Base-by-base conservation (phyloP, 1,140 invertebrate species). In the Chelonus insularis region DNA sequence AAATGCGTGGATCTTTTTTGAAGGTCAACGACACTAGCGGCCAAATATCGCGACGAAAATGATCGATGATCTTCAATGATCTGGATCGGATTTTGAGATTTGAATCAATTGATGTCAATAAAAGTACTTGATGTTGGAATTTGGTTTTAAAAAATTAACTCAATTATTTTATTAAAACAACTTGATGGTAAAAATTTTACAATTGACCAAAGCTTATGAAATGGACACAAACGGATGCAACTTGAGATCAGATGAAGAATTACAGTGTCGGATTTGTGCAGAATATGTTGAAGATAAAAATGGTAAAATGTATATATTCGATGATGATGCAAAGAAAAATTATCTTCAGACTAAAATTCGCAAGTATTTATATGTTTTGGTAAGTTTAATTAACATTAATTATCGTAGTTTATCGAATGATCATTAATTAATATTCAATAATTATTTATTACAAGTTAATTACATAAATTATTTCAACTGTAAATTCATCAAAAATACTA, bases 281-380 rank as follows among this genome's bases (percentile, higher is more conserved):
- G 68, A 61, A 60, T 76, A 81, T 64, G 62, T 79, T 64, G 36
- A 12, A 8, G 72, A 59, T 36, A 64, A 52, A 21, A 67, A 75
- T 57, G 70, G 75, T 56, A 78, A 74, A 52, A 73, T 84, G 58
- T 69, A 80, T 66, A 81, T 85, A 64, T 86, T 85, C 65, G 74
- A 77, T 48, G 82, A 84, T 45, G 81, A 84, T 68, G 82, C 82
- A 43, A 81, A 77, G 70, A 74, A 74, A 65, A 74, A 78, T 68
- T 79, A 80, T 68, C 68, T 86, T 57, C 80, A 83, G 68, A 77
- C 75, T 23, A 84, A 85, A 75, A 85, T 86, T 66, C 78, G 77
- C 63, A 84, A 82, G 76, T 85, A 85, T 75, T 73, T 85, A 43
- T 79, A 81, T 65, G 81, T 85, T 57, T 72, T 79, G 77, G 84